Percentiles rank a stretch among this genome's conserved stretches.
Conservation (phyloP, 1,140 invertebrate genomes). For the Drosophila erecta region DNA sequence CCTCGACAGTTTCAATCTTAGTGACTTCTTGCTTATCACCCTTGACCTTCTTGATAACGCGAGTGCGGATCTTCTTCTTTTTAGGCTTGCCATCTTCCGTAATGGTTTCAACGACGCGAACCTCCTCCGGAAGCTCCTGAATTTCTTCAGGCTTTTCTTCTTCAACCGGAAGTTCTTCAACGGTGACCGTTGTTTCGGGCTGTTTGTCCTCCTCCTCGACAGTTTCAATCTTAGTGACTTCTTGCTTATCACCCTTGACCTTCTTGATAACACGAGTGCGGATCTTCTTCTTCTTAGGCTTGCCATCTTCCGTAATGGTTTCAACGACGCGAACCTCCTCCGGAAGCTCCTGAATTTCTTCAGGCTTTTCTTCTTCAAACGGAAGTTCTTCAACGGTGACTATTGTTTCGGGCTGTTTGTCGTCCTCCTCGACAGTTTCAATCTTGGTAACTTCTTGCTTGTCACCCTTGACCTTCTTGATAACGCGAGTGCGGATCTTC, state of each 20-base stretch:
- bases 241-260: conserved; percentile 5
- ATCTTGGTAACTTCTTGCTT: conserved; percentile 8
- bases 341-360: conserved; percentile 5
- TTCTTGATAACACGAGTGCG: conserved; percentile 27
- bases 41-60: conserved; percentile 2
- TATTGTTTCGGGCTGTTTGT: background rate
- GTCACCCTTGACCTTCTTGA: conserved; percentile 12
- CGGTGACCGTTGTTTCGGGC: background rate
- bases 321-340: conserved; percentile 12
- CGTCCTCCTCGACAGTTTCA: conserved; percentile 11
- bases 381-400: background rate
- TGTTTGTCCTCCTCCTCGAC: conserved; percentile 3
- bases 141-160: background rate
- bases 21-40: conserved; percentile 3
- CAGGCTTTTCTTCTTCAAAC: background rate
- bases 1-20: background rate
- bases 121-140: background rate
- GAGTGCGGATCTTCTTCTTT: conserved; percentile 7
- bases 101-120: background rate
- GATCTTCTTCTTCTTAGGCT: conserved; percentile 35
- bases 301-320: conserved; percentile 24
- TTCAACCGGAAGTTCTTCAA: background rate
- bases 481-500: conserved; percentile 5
- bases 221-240: conserved; percentile 7
- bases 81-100: conserved; percentile 1